Evolutionary conservation across 2,797 vertebrate genomes (phyloP), one percentile per base, ranked within the genome.

Genomic region (Chromobotia macracanthus): DNA sequence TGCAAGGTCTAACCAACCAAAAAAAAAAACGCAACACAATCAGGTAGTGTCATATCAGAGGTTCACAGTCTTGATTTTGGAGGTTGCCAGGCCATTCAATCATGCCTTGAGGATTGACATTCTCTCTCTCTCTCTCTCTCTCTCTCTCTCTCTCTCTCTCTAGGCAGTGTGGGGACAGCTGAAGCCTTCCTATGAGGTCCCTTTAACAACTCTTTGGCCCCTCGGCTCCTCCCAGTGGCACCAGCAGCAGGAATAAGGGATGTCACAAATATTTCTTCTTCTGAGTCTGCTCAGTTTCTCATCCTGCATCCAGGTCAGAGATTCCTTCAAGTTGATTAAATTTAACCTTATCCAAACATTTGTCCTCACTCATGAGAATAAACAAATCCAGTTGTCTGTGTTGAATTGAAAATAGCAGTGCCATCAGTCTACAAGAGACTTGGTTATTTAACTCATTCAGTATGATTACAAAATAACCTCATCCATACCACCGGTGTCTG

Each of bases 181-280:
- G 90, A 91, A 87, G 67, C 13, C 86, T 80, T 88, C 88, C 86
- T 90, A 91, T 93, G 92, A 91, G 88, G 90, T 56, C 53, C 19
- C 25, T 28, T 93, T 92, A 91, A 85, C 86, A 83, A 85, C 86
- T 86, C 79, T 84, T 75, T 73, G 67, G 84, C 23, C 85, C 87
- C 85, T 86, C 89, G 87, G 84, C 80, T 86, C 86, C 87, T 78
- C 68, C 65, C 83, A 78, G 56, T 84, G 87, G 85, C 87, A 83
- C 82, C 86, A 84, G 74, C 90, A 80, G 82, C 89, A 91, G 87
- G 66, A 90, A 79, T 72, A 89, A 95, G 95, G 92, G 89, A 97
- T 97, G 96, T 95, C 91, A 92, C 93, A 80, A 84, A 84, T 88
- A 46, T 85, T 79, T 81, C 87, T 95, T 71, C 90, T 94, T 87